Evolutionary conservation across 2,113 vertebrate species (phyloP).

Genomic region (Ciconia maguari): DNA sequence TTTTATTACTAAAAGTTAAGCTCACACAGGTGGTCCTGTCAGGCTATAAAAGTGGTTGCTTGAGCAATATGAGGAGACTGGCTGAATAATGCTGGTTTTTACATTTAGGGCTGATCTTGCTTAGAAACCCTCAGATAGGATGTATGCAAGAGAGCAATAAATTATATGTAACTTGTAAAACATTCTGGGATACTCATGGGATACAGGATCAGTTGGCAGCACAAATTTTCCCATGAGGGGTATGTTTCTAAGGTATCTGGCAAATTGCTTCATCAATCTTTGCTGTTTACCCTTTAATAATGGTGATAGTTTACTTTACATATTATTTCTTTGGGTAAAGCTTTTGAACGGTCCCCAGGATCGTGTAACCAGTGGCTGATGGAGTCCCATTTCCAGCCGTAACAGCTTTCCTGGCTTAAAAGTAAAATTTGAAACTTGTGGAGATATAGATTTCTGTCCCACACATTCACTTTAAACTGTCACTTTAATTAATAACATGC

Average conservation of each 20-base stretch:
- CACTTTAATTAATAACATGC: not conserved
- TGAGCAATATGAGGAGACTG: not conserved
- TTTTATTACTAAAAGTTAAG: slow-evolving; percentile 11
- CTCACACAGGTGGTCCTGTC: slow-evolving; percentile 32
- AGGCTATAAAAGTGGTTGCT: not conserved
- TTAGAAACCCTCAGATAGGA: not conserved
- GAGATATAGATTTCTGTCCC: not conserved
- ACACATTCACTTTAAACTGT: not conserved
- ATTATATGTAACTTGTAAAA: slow-evolving; percentile 48
- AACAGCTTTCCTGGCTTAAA: not conserved
- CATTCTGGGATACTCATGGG: not conserved
- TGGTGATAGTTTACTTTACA: not conserved
- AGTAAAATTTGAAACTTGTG: not conserved
- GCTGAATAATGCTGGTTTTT: slow-evolving; percentile 1
- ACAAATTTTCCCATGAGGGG: not conserved
- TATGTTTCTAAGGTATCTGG: slow-evolving; percentile 20
- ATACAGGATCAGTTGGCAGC: not conserved
- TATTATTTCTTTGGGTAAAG: not conserved
- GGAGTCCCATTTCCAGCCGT: not conserved
- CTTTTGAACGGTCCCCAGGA: not conserved
- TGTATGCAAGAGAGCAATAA: slow-evolving; percentile 20
- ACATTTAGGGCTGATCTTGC: slow-evolving; percentile 9
- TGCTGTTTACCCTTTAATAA: slow-evolving; percentile 21
- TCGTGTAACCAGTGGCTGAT: not conserved
- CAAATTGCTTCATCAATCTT: slow-evolving; percentile 36